Conservation (phyloP, 2,888 invertebrate species). For the Notodonta dromedarius region DNA sequence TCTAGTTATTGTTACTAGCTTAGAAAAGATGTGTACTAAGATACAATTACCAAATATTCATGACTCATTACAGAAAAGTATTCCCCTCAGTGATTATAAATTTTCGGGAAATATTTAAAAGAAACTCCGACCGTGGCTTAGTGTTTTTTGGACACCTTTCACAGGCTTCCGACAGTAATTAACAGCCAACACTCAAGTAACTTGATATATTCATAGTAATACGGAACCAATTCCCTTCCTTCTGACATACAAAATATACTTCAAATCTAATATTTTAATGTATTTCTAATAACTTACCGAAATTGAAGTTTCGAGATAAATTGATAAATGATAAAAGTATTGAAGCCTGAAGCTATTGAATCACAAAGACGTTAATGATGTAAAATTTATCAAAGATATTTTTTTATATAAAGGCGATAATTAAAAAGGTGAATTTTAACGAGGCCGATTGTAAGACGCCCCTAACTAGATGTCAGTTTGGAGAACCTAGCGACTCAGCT, state of each 20-base stretch:
- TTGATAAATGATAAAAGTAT: conserved; percentile 9
- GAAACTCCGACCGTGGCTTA: conserved; percentile 15
- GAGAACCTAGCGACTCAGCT: neutral
- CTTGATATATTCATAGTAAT: conserved; percentile 7
- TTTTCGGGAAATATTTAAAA: conserved; percentile 35
- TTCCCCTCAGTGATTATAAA: conserved; percentile 11
- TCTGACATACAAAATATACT: too few species aligned
- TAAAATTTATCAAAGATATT: conserved; percentile 53
- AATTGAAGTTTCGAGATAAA: too few species aligned
- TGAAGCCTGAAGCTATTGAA: conserved; percentile 22
- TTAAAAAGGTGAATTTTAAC: conserved; percentile 71
- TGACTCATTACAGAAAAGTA: conserved; percentile 5
- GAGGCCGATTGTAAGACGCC: conserved; percentile 54
- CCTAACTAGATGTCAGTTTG: conserved; percentile 46
- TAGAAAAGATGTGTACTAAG: neutral
- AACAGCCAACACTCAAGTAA: conserved; percentile 24
- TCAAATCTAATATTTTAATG: too few species aligned
- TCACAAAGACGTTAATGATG: conserved; percentile 57
- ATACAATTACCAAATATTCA: neutral
- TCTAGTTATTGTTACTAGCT: too few species aligned
- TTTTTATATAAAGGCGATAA: conserved; percentile 49
- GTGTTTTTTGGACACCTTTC: conserved; percentile 37
- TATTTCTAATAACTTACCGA: too few species aligned
- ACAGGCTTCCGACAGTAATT: conserved; percentile 46
- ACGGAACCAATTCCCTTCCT: neutral